Base-by-base conservation (phyloP, 2,888 invertebrate genomes). In the Coenonympha arcania region DNA sequence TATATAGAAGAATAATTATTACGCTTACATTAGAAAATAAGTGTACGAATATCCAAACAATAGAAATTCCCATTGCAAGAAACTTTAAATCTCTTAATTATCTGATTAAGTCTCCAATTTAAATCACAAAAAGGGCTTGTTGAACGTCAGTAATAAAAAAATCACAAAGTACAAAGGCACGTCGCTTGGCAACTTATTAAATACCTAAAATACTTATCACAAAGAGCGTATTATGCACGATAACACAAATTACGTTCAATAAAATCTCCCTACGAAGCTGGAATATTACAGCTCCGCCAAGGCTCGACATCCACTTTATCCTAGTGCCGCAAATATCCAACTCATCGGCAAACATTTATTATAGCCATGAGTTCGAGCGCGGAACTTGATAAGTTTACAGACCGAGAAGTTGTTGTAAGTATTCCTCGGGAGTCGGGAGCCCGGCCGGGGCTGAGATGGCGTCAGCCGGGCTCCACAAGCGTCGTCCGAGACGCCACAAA, bases 401-500 rank as follows among this genome's bases (percentile, higher is more conserved):
- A 71, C 70, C 64, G 68, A 64, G 69, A 75, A 79, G 73, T 79
- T 76, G 68, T 70, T 73, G 73, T 75, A 76, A 79, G 78, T 78
- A 76, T 79, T 75, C 76, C 68, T 71, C 41, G 57, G 24, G 40
- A 52, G 52, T 71, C 41, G 57, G 24, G 40, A 52, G 52, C 52
- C 42, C 37, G 46, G 47, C 36, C 48, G 56, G 39, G 48, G 52
- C 54, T 39, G 42, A 53, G 52, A 45, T 48, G 57, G 54, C 59
- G 59, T 54, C 56, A 57, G 57, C 57, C 55, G 53, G 66, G 66
- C 64, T 64, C 62, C 66, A 64, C 65, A 71, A 76, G 72, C 71
- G 72, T 69, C 66, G 69, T 69, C 71, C 63, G 69, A 72, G 75
- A 79, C 71, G 70, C 78, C 76, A 78, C 81, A 82, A 82, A 82